A percentile compares a stretch with the other conserved stretches of the same genome.
Conservation (phyloP, 1,140 invertebrate species). For the Meteorus sp. region DNA sequence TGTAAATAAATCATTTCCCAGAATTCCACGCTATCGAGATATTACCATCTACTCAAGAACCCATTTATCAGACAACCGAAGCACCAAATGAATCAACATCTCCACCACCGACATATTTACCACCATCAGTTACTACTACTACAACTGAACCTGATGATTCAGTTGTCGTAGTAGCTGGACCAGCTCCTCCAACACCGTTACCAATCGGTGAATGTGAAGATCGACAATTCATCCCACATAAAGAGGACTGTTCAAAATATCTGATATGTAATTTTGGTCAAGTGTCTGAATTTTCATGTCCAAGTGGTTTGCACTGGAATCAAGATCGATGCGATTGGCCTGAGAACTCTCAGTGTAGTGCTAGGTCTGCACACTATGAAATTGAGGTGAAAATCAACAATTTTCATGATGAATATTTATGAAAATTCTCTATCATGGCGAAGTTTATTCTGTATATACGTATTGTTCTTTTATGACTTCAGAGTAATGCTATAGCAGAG, state of each 20-base stretch:
- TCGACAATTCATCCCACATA: constrained; percentile 65
- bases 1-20: constrained; percentile 29
- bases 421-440: too few species aligned
- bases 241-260: constrained; percentile 76
- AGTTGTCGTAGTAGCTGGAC: constrained; percentile 42
- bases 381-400: constrained; percentile 13
- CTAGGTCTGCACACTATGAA: background rate
- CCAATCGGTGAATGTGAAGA: constrained; percentile 61
- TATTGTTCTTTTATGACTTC: constrained; percentile 9
- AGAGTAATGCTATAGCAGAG: constrained; percentile 18
- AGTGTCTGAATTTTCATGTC: constrained; percentile 69
- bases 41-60: constrained; percentile 22
- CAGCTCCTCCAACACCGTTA: constrained; percentile 24
- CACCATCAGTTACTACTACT: too few species aligned
- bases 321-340: constrained; percentile 79
- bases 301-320: constrained; percentile 75
- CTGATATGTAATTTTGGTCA: constrained; percentile 76
- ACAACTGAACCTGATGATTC: constrained; percentile 43
- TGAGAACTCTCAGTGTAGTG: constrained; percentile 66
- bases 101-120: constrained; percentile 30
- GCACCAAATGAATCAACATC: constrained; percentile 16
- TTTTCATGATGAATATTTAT: background rate
- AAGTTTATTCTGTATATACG: too few species aligned
- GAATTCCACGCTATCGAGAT: background rate
- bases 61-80: background rate